Conservation (phyloP, 1,140 invertebrate genomes). For the Drosophila dunni region DNA sequence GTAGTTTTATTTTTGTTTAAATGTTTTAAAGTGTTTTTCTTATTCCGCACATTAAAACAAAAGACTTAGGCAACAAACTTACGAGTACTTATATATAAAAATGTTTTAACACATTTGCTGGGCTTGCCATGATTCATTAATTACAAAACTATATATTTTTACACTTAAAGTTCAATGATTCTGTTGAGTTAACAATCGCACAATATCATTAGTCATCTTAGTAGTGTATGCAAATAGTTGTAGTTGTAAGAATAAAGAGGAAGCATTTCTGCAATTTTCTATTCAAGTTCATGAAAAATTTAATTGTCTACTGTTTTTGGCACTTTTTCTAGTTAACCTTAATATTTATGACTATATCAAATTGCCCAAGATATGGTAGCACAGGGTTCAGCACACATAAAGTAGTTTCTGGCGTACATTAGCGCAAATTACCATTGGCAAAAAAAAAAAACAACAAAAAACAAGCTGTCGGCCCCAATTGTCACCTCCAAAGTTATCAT, state of each 20-base stretch:
- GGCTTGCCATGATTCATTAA: conserved; percentile 50
- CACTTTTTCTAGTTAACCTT: background rate
- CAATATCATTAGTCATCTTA: conserved; percentile 56
- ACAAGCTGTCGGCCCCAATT: conserved; percentile 76
- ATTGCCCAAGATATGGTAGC: conserved; percentile 25
- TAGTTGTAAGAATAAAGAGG: background rate
- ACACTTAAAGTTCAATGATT: conserved; percentile 74
- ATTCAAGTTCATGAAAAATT: conserved; percentile 15
- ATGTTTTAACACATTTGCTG: conserved; percentile 23
- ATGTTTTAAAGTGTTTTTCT: conserved; percentile 31
- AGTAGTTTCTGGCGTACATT: conserved; percentile 59
- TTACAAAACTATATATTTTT: conserved; percentile 25
- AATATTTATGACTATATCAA: conserved; percentile 58
- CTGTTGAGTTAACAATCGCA: conserved; percentile 52
- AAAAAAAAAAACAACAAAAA: conserved; percentile 14
- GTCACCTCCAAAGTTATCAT: conserved; percentile 73
- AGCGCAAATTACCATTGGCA: conserved; percentile 69
- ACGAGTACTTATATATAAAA: conserved; percentile 13
- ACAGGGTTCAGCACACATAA: conserved; percentile 44
- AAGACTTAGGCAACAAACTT: conserved; percentile 63
- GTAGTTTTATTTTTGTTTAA: conserved; percentile 14
- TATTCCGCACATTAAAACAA: conserved; percentile 51
- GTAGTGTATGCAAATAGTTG: conserved; percentile 41
- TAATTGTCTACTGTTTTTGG: conserved; percentile 6
- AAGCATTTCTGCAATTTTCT: background rate